Conservation (phyloP, 2,888 invertebrate genomes). For the Heteropelma amictum region DNA sequence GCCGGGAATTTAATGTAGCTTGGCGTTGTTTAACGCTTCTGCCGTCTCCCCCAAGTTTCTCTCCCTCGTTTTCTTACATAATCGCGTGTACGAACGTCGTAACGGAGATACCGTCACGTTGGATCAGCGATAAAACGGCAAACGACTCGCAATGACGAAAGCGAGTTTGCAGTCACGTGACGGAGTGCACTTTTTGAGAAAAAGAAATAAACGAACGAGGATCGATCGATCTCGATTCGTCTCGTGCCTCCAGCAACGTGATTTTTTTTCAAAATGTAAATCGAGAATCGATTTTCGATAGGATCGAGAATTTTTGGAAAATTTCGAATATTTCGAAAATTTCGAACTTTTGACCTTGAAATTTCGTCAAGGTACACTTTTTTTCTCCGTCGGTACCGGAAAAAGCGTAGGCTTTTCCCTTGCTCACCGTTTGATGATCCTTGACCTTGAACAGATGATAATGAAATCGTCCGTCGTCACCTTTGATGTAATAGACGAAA, state of each 20-base stretch:
- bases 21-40: background rate
- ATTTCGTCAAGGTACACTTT: background rate
- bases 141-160: slow-evolving; percentile 44
- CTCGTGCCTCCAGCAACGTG: background rate
- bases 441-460: slow-evolving; percentile 86
- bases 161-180: no score
- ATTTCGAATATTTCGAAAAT: background rate
- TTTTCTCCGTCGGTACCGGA: background rate
- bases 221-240: slow-evolving; percentile 34
- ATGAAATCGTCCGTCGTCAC: slow-evolving; percentile 85
- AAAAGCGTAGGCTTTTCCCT: background rate
- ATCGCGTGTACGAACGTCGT: slow-evolving; percentile 15
- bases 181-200: no score
- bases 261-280: no score
- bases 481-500: slow-evolving; percentile 86
- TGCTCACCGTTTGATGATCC: slow-evolving; percentile 84
- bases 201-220: no score
- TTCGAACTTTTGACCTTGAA: background rate
- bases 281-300: background rate
- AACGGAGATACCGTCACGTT: slow-evolving; percentile 19
- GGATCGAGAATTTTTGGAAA: background rate
- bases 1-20: slow-evolving; percentile 6
- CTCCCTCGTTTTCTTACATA: slow-evolving; percentile 8
- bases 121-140: slow-evolving; percentile 42
- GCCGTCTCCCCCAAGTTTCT: background rate